Evolutionary conservation across 2,113 vertebrate species (phyloP).

Genomic region (Amblyornis subalaris): DNA sequence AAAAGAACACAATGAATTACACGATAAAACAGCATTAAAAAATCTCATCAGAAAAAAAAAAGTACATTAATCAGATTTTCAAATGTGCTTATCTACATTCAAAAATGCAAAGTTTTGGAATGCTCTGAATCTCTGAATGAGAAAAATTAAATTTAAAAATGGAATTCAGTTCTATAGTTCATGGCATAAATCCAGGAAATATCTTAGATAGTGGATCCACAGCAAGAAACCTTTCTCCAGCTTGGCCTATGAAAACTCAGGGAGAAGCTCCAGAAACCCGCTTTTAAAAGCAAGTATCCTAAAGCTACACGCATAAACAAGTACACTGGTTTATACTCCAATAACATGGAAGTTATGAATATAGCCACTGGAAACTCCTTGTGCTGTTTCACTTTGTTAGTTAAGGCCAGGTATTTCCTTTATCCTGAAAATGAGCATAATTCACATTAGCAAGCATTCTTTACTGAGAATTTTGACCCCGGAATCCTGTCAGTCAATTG

Average conservation of each 20-base stretch:
- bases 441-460: background rate
- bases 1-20: background rate
- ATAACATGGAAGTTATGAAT: background rate
- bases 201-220: background rate
- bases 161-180: background rate
- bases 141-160: background rate
- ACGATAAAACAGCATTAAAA: background rate
- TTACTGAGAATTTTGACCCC: background rate
- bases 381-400: background rate
- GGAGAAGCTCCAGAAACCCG: background rate
- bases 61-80: background rate
- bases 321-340: background rate
- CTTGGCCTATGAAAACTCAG: background rate
- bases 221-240: background rate
- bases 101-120: background rate
- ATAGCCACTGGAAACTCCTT: background rate
- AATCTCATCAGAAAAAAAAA: background rate
- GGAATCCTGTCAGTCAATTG: background rate
- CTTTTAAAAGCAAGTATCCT: background rate
- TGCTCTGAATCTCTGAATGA: background rate
- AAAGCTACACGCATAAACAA: background rate
- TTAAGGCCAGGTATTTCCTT: background rate
- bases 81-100: background rate
- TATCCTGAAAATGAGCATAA: background rate
- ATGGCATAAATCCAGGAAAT: background rate